phyloP scores from a whole-genome alignment of 2,797 vertebrate genomes.

The Luscinia luscinia region DNA sequence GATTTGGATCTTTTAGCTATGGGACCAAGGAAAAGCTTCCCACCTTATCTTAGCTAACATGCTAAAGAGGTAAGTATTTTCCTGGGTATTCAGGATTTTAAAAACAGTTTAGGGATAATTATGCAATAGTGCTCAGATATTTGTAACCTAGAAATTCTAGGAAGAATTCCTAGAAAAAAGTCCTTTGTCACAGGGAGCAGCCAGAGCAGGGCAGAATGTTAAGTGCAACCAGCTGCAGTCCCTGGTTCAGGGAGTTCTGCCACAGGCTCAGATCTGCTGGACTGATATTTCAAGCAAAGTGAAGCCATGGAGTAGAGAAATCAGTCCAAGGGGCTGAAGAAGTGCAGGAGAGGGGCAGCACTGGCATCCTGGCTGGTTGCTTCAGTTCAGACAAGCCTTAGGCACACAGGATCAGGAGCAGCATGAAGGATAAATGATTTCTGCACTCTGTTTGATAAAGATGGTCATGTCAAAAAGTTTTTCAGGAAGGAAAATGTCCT shows the following conservation, averaged over 20 bases:
- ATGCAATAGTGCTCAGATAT: neutral
- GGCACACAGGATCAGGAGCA: neutral
- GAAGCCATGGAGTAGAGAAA: neutral
- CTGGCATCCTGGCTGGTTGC: neutral
- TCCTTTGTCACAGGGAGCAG: neutral
- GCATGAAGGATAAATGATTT: neutral
- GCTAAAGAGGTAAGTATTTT: neutral
- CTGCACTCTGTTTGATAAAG: neutral
- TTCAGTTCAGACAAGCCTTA: neutral
- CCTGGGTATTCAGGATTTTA: neutral
- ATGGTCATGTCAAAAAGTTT: neutral
- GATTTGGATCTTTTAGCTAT: neutral
- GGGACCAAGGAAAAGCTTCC: neutral
- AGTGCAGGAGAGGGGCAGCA: neutral
- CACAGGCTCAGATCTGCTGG: neutral
- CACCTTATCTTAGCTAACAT: neutral
- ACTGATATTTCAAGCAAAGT: neutral
- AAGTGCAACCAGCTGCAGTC: neutral
- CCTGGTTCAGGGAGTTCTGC: neutral
- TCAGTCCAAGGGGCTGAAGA: neutral
- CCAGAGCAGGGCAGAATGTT: neutral
- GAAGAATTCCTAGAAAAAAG: neutral
- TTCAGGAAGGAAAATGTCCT: neutral
- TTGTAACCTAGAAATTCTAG: neutral
- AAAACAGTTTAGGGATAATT: neutral